These are phyloP conservation scores for Tiphia femorata DNA, from an alignment of 2,888 invertebrate species.

Conservation along the genomic window DNA sequence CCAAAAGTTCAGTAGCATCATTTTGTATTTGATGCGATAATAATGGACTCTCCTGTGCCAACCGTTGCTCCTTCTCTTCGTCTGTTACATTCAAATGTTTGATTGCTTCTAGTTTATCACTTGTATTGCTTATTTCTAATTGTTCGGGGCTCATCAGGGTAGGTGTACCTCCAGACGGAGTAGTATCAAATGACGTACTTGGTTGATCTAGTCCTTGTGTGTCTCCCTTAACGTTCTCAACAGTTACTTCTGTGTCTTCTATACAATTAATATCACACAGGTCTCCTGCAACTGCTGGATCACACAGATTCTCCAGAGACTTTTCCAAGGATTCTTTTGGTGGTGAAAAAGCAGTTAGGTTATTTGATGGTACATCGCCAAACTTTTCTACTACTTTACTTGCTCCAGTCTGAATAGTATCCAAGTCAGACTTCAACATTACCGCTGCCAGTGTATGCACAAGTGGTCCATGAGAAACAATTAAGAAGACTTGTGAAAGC, in stretches of 20 bases:
- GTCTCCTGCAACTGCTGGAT: slow-evolving; percentile 37
- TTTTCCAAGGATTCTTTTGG: slow-evolving; percentile 84
- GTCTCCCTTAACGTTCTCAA: slow-evolving; percentile 14
- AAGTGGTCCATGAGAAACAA: slow-evolving; percentile 90
- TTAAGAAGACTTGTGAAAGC: slow-evolving; percentile 94
- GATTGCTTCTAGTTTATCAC: slow-evolving; percentile 44
- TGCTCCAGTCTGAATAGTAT: slow-evolving; percentile 79
- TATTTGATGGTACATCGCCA: slow-evolving; percentile 67
- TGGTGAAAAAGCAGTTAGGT: slow-evolving; percentile 77
- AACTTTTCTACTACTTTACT: slow-evolving; percentile 78
- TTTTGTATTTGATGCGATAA: slow-evolving; percentile 39
- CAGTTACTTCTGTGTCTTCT: slow-evolving; percentile 9
- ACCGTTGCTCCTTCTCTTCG: slow-evolving; percentile 86
- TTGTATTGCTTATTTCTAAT: slow-evolving; percentile 19
- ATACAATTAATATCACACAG: slow-evolving; percentile 19
- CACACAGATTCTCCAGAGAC: slow-evolving; percentile 74
- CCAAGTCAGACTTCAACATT: slow-evolving; percentile 85
- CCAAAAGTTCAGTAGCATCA: slow-evolving; percentile 65
- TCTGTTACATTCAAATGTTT: slow-evolving; percentile 87
- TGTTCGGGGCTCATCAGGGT: slow-evolving; percentile 21
- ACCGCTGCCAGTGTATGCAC: slow-evolving; percentile 93
- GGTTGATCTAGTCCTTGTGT: slow-evolving; percentile 28
- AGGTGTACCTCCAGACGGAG: slow-evolving; percentile 14
- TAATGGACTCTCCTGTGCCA: slow-evolving; percentile 62
- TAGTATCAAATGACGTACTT: slow-evolving; percentile 38